A percentile compares a stretch with the other conserved stretches of the same genome.
phyloP scores from a whole-genome alignment of 2,888 invertebrate species.

The Drosophila rellima region DNA sequence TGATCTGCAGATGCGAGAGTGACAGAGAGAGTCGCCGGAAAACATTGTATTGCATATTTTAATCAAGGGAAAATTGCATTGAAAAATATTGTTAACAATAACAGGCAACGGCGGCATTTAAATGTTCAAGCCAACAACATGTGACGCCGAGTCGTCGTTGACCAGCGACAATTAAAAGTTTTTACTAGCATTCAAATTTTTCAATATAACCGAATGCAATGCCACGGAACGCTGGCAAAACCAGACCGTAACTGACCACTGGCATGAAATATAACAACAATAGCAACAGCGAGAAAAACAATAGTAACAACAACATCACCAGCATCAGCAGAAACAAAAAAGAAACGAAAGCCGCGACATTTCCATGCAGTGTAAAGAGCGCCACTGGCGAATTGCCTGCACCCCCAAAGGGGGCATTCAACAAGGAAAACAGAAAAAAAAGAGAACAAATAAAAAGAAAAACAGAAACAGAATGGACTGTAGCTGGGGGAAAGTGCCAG shows the following conservation, averaged over 20 bases:
- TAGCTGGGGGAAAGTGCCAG: constrained; percentile 55
- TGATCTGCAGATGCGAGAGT: neutral
- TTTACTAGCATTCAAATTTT: constrained; percentile 82
- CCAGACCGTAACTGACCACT: constrained; percentile 68
- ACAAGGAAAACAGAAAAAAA: constrained; percentile 24
- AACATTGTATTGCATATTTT: constrained; percentile 79
- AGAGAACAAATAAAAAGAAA: too few species aligned
- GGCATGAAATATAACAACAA: constrained; percentile 48
- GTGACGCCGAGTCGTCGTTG: constrained; percentile 47
- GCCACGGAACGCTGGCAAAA: constrained; percentile 50
- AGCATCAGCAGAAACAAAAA: constrained; percentile 48
- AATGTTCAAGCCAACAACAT: constrained; percentile 60
- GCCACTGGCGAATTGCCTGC: constrained; percentile 43
- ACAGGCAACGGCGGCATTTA: constrained; percentile 70
- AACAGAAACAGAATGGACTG: constrained; percentile 17
- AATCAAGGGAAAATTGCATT: constrained; percentile 78
- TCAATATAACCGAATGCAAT: constrained; percentile 73
- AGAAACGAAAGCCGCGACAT: constrained; percentile 73
- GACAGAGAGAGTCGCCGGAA: constrained; percentile 49
- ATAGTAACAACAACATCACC: constrained; percentile 29
- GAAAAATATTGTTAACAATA: constrained; percentile 80
- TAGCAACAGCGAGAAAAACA: constrained; percentile 25
- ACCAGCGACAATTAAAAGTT: constrained; percentile 77
- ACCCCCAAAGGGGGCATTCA: constrained; percentile 25
- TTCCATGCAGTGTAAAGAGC: constrained; percentile 68